Evolutionary conservation across 2,113 vertebrate species (phyloP), one percentile per base, ranked within the genome.

Genomic region (Peromyscus leucopus): DNA sequence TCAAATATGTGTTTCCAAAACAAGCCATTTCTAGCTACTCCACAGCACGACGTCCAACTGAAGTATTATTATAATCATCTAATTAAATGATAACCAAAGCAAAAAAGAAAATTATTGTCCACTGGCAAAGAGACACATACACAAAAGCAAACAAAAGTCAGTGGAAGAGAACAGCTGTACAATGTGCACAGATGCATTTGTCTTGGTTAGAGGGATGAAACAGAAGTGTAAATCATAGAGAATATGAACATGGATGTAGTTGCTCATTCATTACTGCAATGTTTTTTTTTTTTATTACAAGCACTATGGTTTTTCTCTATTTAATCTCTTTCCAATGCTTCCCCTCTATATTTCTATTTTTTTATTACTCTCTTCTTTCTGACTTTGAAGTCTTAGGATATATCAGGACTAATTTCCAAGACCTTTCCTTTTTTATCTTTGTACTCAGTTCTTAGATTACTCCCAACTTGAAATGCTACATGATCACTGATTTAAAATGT

Each of bases 51-150:
- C 39, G 59, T 92, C 24, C 55, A 92, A 76, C 51, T 93, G 57
- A 94, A 95, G n/a, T 85, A 46, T 90, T 97, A 48, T 82, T 93
- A 63, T 89, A 88, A 96, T 95, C 92, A 96, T 96, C 71, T 96
- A 95, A 90, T 95, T 95, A 96, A 94, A 96, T 80, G 80, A 88
- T 85, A 97, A 74, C 42, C 21, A 89, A 95, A 97, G 17, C 88
- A 92, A 79, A 90, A 36, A 79, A 63, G 48, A 92, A 96, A 89
- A 96, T 92, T 72, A 91, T 48, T 57, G 24, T 88, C 63, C 39
- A 51, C 24, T 88, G 55, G 63, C 72, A 95, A 72, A 22, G 91
- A 74, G 72, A 92, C 61, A 82, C 26, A 83, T 63, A 57, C 48
- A 83, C 11, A 76, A 91, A 96, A 84, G 42, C 17, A 82, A 87